Evolutionary conservation across 1,140 invertebrate species (phyloP).

Genomic region (Yoshiicerus persimilis): DNA sequence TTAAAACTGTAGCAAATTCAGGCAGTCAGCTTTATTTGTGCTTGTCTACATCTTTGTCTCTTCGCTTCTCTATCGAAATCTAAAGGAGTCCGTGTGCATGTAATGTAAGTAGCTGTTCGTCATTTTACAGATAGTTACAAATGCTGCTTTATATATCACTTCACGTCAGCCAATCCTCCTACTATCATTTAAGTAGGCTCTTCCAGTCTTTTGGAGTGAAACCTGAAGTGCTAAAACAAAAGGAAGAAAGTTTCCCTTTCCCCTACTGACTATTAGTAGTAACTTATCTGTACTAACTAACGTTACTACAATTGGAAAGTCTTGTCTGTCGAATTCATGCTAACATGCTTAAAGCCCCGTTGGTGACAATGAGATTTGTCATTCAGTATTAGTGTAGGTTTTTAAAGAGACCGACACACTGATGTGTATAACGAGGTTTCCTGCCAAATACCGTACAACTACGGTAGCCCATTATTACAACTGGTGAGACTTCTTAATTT

Average conservation of each 20-base stretch:
- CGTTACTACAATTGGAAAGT: not conserved
- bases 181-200: not conserved
- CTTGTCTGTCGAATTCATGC: not conserved
- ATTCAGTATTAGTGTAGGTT: not conserved
- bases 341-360: not conserved
- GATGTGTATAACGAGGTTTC: too few relatives aligned
- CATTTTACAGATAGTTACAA: not conserved
- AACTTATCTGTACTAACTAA: not conserved
- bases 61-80: not conserved
- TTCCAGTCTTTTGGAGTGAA: not conserved
- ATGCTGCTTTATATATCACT: not conserved
- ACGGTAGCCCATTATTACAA: too few relatives aligned
- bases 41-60: conserved; percentile 21
- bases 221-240: not conserved
- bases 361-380: not conserved
- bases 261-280: not conserved
- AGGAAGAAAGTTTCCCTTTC: not conserved
- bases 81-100: not conserved
- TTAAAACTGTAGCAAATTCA: conserved; percentile 5
- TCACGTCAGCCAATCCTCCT: not conserved
- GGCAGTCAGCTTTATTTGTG: conserved; percentile 6
- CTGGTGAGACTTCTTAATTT: not conserved
- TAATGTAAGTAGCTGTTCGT: not conserved
- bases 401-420: not conserved
- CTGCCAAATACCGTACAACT: too few relatives aligned